Evolutionary conservation across 2,797 vertebrate genomes (phyloP), one percentile per base, ranked within the genome.

Genomic region (Clamator glandarius): DNA sequence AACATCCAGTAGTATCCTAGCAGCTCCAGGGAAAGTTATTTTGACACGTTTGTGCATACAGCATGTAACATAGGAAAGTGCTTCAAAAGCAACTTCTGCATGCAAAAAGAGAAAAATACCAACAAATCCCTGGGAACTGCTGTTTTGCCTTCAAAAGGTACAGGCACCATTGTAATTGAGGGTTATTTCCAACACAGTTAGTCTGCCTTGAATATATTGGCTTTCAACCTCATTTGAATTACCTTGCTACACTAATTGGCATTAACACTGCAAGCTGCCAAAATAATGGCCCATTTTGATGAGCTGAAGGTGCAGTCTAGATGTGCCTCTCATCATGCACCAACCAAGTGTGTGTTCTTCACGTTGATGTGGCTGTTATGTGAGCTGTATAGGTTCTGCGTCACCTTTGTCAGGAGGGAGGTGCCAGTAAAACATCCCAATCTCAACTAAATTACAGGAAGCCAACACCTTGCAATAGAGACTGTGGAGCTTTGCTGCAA

Each of bases 221-320:
- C 58, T 75, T 84, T 77, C 67, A 69, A 50, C 35, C 58, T 55
- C 73, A 79, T 87, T 62, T 83, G 75, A 95, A 94, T 84, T 94
- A 91, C 80, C 80, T 93, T 91, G 74, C 86, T 95, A 93, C 42
- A 7, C 42, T 69, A 80, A 92, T 83, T 90, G 83, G 75, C 89
- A 88, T 81, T 70, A 93, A 90, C 83, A 92, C 80, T 31, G 12
- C 48, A 75, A 93, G 69, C 67, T 84, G 79, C 87, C 91, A 78
- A 67, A 87, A 84, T 80, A 87, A 67, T 5, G 26, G 63, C 70
- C 91, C 21, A 2, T 70, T 62, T 76, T 84, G 90, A 70, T 5
- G 12, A 67, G 52, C 57, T 46, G 66, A 51, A 52, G 44, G 52
- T 35, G 51, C 59, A 72, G 67, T n/a, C 25, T 12, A 33, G 61